Evolutionary conservation across 2,888 invertebrate genomes (phyloP).

Genomic region (Folsomia candida): DNA sequence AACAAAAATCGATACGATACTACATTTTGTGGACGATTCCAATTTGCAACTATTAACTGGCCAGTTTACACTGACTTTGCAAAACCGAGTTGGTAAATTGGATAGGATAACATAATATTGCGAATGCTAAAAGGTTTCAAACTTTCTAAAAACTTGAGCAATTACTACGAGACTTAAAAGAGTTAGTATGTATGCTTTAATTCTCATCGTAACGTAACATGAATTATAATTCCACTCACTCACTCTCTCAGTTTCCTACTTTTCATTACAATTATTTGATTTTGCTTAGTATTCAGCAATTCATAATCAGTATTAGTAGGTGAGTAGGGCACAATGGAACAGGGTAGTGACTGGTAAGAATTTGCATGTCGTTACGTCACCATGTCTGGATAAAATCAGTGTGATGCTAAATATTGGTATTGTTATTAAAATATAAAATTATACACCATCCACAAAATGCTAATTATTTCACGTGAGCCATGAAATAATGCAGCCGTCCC

Average conservation of each 20-base stretch:
- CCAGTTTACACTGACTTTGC: background rate
- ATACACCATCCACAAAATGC: background rate
- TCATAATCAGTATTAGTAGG: no score
- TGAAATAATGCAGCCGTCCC: no score
- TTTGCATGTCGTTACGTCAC: background rate
- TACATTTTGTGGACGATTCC: background rate
- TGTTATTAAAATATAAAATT: background rate
- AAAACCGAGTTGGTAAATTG: no score
- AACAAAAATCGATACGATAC: background rate
- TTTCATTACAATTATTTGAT: background rate
- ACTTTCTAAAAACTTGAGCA: no score
- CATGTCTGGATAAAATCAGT: background rate
- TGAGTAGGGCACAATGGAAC: background rate
- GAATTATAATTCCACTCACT: background rate
- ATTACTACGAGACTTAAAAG: no score
- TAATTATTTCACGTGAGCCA: no score
- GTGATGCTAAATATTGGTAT: background rate
- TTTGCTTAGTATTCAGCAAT: background rate
- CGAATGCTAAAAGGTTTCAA: no score
- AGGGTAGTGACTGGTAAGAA: background rate
- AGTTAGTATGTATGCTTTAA: background rate
- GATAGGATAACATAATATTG: no score
- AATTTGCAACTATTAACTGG: background rate
- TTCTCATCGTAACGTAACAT: background rate
- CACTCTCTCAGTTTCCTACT: background rate